Percentiles rank a stretch among this genome's conserved stretches.
Conservation (phyloP, 2,888 invertebrate species). For the Myathropa florea region DNA sequence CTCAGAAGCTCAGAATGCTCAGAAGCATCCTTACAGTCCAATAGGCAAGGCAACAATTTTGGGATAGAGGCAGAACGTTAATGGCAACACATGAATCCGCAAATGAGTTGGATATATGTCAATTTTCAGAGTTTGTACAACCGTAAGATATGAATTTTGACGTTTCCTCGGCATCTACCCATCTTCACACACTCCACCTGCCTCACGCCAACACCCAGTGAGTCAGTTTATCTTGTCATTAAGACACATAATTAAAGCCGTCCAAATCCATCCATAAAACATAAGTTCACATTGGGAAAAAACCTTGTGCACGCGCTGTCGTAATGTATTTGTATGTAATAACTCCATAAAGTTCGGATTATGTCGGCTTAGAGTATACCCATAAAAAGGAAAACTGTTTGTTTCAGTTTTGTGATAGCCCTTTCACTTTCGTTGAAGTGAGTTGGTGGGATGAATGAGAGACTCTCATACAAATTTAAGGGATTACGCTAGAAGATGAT, state of each 20-base stretch:
- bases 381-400: conserved; percentile 53
- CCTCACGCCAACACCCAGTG: neutral
- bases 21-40: no score
- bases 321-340: conserved; percentile 41
- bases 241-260: conserved; percentile 45
- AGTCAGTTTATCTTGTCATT: conserved; percentile 49
- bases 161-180: neutral
- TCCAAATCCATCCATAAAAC: conserved; percentile 38
- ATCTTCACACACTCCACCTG: neutral
- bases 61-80: no score
- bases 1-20: no score
- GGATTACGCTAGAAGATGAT: conserved; percentile 51
- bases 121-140: no score
- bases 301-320: conserved; percentile 13
- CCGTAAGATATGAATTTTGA: no score
- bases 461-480: conserved; percentile 37
- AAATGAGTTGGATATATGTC: no score
- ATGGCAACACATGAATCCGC: no score
- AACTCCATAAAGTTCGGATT: conserved; percentile 67
- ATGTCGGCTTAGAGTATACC: conserved; percentile 55
- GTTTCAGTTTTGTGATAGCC: conserved; percentile 53
- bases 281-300: conserved; percentile 45
- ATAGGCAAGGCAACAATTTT: no score
- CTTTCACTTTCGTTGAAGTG: conserved; percentile 29
- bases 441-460: neutral